These are phyloP conservation scores for Orthosia cruda DNA, from an alignment of 2,888 invertebrate species.

Conservation along the genomic window DNA sequence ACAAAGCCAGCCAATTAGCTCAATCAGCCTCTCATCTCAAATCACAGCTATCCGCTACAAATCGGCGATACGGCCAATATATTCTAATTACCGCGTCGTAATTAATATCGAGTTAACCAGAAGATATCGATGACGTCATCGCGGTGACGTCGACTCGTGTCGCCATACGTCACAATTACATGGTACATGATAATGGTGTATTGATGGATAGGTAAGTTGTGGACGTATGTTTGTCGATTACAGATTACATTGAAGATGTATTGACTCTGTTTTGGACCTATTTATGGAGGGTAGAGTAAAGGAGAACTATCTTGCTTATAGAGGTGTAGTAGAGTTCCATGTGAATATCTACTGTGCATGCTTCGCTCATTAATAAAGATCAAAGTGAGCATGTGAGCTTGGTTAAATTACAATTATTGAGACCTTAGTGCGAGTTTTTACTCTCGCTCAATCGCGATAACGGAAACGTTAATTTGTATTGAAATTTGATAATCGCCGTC, in stretches of 20 bases:
- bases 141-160: constrained; percentile 55
- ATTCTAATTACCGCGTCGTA: constrained; percentile 46
- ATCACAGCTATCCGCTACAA: constrained; percentile 22
- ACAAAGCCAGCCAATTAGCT: constrained; percentile 7
- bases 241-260: constrained; percentile 21
- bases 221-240: constrained; percentile 20
- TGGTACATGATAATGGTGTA: constrained; percentile 29
- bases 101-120: constrained; percentile 63
- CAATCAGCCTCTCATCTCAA: not conserved
- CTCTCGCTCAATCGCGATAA: no score
- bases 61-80: constrained; percentile 32
- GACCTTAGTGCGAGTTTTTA: no score
- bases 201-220: constrained; percentile 23
- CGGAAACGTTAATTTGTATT: no score
- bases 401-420: no score
- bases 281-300: no score
- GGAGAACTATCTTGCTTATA: no score
- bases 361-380: no score
- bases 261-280: not conserved
- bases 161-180: constrained; percentile 60
- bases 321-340: no score
- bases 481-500: no score
- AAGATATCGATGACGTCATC: constrained; percentile 61
- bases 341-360: no score
- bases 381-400: no score